Conservation (phyloP, 2,888 invertebrate genomes). For the Amblyjoppa fuscipennis region DNA sequence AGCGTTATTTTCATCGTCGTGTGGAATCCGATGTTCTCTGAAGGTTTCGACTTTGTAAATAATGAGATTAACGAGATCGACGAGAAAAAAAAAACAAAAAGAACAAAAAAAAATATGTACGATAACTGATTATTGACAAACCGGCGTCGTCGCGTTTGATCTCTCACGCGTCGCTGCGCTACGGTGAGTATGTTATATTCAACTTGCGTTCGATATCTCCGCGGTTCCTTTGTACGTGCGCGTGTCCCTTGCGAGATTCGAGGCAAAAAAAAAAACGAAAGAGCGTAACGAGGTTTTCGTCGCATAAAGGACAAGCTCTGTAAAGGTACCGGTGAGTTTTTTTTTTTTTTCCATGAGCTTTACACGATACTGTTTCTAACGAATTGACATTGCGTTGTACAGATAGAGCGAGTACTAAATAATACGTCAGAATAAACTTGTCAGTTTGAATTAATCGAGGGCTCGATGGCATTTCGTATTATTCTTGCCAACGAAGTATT, state of each 20-base stretch:
- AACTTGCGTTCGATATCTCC: slow-evolving; percentile 5
- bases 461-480: slow-evolving; percentile 48
- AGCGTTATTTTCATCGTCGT: slow-evolving; percentile 1
- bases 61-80: slow-evolving; percentile 31
- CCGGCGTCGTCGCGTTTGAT: slow-evolving; percentile 30
- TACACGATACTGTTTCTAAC: slow-evolving; percentile 66
- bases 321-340: slow-evolving; percentile 53
- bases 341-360: slow-evolving; percentile 40
- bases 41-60: slow-evolving; percentile 42
- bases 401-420: slow-evolving; percentile 59
- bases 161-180: slow-evolving; percentile 22
- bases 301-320: slow-evolving; percentile 50
- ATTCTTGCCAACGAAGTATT: not conserved
- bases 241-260: slow-evolving; percentile 1
- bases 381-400: slow-evolving; percentile 71
- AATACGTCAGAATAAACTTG: slow-evolving; percentile 75
- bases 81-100: not conserved
- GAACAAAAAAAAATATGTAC: not conserved
- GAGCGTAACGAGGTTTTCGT: slow-evolving; percentile 47
- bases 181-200: not conserved
- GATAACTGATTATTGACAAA: slow-evolving; percentile 14
- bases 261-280: not conserved
- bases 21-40: not conserved
- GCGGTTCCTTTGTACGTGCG: slow-evolving; percentile 21
- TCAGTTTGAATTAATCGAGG: slow-evolving; percentile 74